Evolutionary conservation across 1,140 invertebrate genomes (phyloP).

Genomic region (Drusus annulatus): DNA sequence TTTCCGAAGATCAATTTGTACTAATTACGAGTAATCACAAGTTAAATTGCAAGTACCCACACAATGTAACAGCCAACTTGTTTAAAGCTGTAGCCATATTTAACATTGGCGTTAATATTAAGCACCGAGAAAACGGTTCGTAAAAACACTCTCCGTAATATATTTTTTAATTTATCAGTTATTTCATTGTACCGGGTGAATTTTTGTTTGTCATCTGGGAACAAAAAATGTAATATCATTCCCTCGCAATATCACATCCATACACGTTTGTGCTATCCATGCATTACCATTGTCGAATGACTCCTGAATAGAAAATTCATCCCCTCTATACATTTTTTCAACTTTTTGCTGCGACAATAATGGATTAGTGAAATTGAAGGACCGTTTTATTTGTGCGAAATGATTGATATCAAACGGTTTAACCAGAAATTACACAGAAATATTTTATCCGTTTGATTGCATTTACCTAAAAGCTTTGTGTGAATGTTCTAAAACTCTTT

Average conservation of each 20-base stretch:
- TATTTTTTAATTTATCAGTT: neutral
- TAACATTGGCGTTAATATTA: no score
- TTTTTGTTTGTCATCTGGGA: constrained; percentile 45
- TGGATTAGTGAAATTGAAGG: constrained; percentile 14
- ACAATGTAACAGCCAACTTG: no score
- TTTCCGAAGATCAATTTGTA: no score
- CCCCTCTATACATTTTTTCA: neutral
- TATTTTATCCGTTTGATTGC: no score
- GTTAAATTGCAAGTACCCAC: no score
- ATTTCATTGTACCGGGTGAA: neutral
- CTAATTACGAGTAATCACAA: no score
- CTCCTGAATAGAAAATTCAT: neutral
- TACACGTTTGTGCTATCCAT: constrained; percentile 10
- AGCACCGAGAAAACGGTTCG: no score
- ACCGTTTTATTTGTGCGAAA: constrained; percentile 18
- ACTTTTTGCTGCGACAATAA: neutral
- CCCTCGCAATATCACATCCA: neutral
- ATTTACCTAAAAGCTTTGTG: no score
- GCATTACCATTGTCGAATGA: constrained; percentile 19
- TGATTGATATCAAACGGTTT: constrained; percentile 10
- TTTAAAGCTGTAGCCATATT: no score
- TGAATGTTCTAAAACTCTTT: no score
- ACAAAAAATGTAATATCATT: constrained; percentile 35
- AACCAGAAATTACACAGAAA: no score
- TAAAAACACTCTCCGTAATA: no score